phyloP scores from a whole-genome alignment of 2,113 vertebrate genomes.

The Catagonus wagneri region DNA sequence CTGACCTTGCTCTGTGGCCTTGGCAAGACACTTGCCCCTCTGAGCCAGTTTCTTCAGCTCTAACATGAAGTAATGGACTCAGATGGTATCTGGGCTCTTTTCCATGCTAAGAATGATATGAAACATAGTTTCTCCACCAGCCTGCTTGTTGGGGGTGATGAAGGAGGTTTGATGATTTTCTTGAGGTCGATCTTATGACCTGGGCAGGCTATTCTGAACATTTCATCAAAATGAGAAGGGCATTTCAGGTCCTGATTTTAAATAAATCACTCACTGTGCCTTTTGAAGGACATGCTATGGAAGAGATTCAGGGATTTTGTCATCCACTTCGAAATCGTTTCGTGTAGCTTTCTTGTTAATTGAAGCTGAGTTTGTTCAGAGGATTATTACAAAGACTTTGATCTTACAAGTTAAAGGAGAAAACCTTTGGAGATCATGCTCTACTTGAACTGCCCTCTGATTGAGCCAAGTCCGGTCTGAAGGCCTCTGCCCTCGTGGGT shows the following conservation, averaged over 20 bases:
- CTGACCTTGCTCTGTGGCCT: neutral
- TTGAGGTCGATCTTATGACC: conserved; percentile 1
- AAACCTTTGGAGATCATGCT: neutral
- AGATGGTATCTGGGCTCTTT: neutral
- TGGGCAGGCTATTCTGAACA: neutral
- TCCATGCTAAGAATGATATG: neutral
- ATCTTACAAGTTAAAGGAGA: conserved; percentile 8
- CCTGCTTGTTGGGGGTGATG: neutral
- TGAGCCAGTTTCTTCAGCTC: neutral
- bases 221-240: conserved; percentile 36
- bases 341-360: conserved; percentile 5
- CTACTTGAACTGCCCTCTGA: neutral
- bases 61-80: neutral
- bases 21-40: neutral
- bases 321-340: conserved; percentile 38
- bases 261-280: neutral
- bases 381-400: conserved; percentile 16
- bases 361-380: conserved; percentile 19
- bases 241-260: neutral
- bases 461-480: neutral
- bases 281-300: conserved; percentile 1
- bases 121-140: neutral
- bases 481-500: neutral
- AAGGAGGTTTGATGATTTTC: conserved; percentile 24
- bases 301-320: conserved; percentile 22